Evolutionary conservation across 2,888 invertebrate species (phyloP).

Genomic region (Noctua janthina): DNA sequence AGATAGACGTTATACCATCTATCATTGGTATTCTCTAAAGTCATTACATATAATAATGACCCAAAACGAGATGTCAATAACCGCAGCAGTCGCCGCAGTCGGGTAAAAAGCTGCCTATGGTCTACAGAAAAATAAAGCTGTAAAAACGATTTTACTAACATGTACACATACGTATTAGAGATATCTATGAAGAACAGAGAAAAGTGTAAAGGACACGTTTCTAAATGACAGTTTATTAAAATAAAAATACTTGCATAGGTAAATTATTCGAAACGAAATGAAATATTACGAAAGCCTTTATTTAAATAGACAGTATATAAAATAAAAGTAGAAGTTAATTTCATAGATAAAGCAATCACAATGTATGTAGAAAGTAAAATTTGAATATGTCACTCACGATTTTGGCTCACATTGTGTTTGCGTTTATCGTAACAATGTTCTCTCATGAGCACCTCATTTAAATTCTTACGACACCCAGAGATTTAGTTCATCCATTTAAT

Average conservation of each 20-base stretch:
- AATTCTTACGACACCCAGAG: conserved; percentile 53
- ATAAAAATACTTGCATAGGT: neutral
- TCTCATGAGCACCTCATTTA: conserved; percentile 46
- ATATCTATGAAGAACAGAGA: neutral
- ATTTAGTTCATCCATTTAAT: conserved; percentile 48
- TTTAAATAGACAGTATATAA: neutral
- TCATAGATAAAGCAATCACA: conserved; percentile 46
- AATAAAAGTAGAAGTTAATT: conserved; percentile 10
- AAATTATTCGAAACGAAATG: neutral
- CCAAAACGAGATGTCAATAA: neutral
- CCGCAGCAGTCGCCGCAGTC: neutral
- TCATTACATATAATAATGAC: neutral
- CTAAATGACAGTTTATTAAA: neutral
- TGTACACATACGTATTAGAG: neutral
- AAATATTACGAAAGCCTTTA: neutral
- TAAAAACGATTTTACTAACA: neutral
- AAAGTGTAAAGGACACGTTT: neutral
- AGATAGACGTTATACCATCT: no score
- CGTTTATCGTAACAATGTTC: conserved; percentile 44
- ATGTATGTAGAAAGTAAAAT: conserved; percentile 62
- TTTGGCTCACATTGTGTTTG: conserved; percentile 54
- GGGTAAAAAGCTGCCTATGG: neutral
- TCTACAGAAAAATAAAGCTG: neutral
- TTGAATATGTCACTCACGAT: conserved; percentile 66
- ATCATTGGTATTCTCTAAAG: neutral